Base-by-base conservation (phyloP, 2,113 vertebrate genomes). In the Erinaceus europaeus region DNA sequence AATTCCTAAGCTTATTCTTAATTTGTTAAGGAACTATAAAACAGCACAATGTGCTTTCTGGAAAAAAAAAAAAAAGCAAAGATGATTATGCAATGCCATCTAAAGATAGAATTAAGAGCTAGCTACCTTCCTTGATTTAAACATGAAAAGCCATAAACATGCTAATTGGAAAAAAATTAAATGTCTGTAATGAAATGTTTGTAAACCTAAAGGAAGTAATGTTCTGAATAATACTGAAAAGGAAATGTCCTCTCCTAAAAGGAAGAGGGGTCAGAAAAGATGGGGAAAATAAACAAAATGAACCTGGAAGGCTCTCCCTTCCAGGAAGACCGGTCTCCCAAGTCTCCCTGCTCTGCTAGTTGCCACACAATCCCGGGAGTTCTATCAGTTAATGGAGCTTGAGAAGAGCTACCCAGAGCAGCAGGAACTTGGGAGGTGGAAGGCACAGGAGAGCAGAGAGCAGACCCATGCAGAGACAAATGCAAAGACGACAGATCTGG, bases 231-330 rank as follows among this genome's bases (percentile, higher is more conserved):
- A 84, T 65, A 79, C 0, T 44, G 40, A 89, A 92, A 92, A 89
- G 82, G 81, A 94, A 96, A 92, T 82, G 86, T 74, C 78, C 74
- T 91, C 84, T 86, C 46, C 53, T 71, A 17, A 74, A 65, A 86
- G 48, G 5, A 34, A 5, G 21, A 23, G 44, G 34, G 9, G 38
- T 3, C 20, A 9, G 23, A 20, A 5, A 6, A 6, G 3, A 91
- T 78, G 34, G 40, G n/a, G 64, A 90, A 85, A 86, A 87, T 61
- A 38, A 2, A 92, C 15, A 81, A 89, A 89, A 92, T 21, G 27
- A 74, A 78, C n/a, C 32, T 73, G 69, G 10, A n/a, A 59, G 36
- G 32, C 48, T 62, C 71, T 55, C 29, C 34, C 62, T 77, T 40
- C 93, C 93, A 91, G 48, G 9, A 74, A 9, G 71, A 73, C 2